Base-by-base conservation (phyloP, 2,888 invertebrate species). In the Podotricha telesiphe region DNA sequence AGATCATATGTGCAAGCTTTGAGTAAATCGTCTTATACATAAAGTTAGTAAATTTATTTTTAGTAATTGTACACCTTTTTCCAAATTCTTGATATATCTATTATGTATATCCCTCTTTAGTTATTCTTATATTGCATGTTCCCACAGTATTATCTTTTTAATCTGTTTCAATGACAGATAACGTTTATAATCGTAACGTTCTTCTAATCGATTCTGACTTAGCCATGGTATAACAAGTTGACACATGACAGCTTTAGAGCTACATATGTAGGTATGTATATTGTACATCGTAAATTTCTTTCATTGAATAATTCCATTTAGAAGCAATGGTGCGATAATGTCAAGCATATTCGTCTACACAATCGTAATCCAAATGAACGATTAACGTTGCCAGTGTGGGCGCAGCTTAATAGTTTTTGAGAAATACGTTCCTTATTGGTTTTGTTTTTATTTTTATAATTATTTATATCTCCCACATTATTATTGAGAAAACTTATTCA, bases 301-400 rank as follows among this genome's bases (percentile, higher is more conserved):
- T 66, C 65, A 64, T 63, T 65, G 59, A 47, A 40, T 70, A 70
- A 70, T 78, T 77, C 68, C 80, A 86, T 88, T 89, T 80, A 81
- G 79, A 85, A 83, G 82, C 86, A 89, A 89, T 87, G 86, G 81
- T 75, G 81, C 82, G 88, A 87, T 89, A 89, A 86, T 80, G 79
- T 70, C 86, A 87, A 86, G 83, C 85, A 86, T 88, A 88, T 88
- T 87, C 87, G 82, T 86, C 80, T 80, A 82, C 79, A 83, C 87
- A 89, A 88, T 86, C 82, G 84, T 87, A 89, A 89, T 87, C 83
- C 84, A 81, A 88, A 89, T 87, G 88, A 89, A 81, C 87, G 90
- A 91, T 92, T 91, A 90, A 81, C 79, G 83, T 82, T 77, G 77
- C 80, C 80, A 78, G 80, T 75, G 85, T 91, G 84, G 90, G 90